Evolutionary conservation across 2,113 vertebrate species (phyloP).

Genomic region (Poeciliopsis prolifica): DNA sequence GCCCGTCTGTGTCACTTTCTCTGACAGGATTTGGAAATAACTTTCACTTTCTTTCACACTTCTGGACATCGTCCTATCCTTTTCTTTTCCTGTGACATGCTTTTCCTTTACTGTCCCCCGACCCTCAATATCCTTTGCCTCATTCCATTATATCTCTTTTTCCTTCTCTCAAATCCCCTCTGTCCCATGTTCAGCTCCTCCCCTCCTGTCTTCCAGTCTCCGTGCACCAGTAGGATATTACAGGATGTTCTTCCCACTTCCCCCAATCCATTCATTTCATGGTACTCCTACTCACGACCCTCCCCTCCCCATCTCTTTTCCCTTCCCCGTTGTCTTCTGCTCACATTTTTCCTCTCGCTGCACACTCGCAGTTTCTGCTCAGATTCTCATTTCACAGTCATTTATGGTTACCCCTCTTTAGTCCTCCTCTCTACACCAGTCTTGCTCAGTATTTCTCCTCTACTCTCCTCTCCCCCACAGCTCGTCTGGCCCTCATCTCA

Average conservation of each 20-base stretch:
- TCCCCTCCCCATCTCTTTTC: slow-evolving; percentile 6
- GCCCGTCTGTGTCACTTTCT: slow-evolving; percentile 21
- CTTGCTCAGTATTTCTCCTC: slow-evolving; percentile 13
- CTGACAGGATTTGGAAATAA: slow-evolving; percentile 52
- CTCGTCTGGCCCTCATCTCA: slow-evolving; percentile 56
- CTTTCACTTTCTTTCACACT: slow-evolving; percentile 35
- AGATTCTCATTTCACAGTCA: slow-evolving; percentile 79
- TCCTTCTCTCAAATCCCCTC: slow-evolving; percentile 43
- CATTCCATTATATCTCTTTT: slow-evolving; percentile 31
- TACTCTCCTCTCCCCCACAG: neutral
- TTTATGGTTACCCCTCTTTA: slow-evolving; percentile 72
- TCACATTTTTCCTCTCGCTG: slow-evolving; percentile 37
- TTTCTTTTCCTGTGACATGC: slow-evolving; percentile 44
- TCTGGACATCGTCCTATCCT: slow-evolving; percentile 39
- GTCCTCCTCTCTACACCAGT: slow-evolving; percentile 48
- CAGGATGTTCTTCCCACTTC: slow-evolving; percentile 37
- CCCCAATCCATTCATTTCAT: slow-evolving; percentile 48
- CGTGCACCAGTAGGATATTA: slow-evolving; percentile 57
- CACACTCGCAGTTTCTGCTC: slow-evolving; percentile 50
- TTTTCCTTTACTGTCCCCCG: slow-evolving; percentile 29
- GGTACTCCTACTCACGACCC: slow-evolving; percentile 37
- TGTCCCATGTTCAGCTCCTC: slow-evolving; percentile 52
- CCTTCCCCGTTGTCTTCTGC: slow-evolving; percentile 52
- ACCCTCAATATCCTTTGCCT: slow-evolving; percentile 25
- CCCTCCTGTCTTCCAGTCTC: slow-evolving; percentile 42